phyloP scores from a whole-genome alignment of 2,888 invertebrate species.

The Drosophila nr. fundita region DNA sequence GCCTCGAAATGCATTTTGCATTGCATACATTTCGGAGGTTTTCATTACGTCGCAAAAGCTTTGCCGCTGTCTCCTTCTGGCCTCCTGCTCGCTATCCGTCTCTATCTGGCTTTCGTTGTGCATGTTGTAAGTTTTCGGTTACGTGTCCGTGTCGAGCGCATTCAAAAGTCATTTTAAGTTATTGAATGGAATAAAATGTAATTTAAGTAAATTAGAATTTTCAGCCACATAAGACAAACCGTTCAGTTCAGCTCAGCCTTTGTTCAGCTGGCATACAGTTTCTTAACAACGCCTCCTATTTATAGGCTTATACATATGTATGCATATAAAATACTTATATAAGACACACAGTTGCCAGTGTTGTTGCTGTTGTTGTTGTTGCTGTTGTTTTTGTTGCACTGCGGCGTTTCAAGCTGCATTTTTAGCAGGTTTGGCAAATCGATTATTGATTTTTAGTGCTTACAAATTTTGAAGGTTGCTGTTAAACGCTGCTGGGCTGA shows the following conservation, averaged over 20 bases:
- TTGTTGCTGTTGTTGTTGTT: slow-evolving; percentile 2
- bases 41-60: slow-evolving; percentile 76
- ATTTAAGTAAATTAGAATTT: slow-evolving; percentile 80
- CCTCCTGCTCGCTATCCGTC: neutral
- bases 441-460: slow-evolving; percentile 69
- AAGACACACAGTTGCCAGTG: slow-evolving; percentile 1
- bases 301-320: slow-evolving; percentile 6
- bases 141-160: slow-evolving; percentile 74
- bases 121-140: slow-evolving; percentile 75
- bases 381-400: neutral
- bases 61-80: slow-evolving; percentile 48
- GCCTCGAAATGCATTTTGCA: slow-evolving; percentile 78
- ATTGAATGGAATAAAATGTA: slow-evolving; percentile 79
- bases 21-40: slow-evolving; percentile 81
- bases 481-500: slow-evolving; percentile 39
- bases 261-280: slow-evolving; percentile 7
- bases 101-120: slow-evolving; percentile 37
- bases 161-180: slow-evolving; percentile 79
- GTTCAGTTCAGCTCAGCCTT: slow-evolving; percentile 23
- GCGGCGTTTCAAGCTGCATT: slow-evolving; percentile 42
- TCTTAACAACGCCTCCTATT: slow-evolving; percentile 14
- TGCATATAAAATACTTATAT: slow-evolving; percentile 5
- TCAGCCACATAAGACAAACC: slow-evolving; percentile 52
- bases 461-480: slow-evolving; percentile 63
- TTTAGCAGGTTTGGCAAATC: slow-evolving; percentile 52